Evolutionary conservation across 2,888 invertebrate genomes (phyloP).

Genomic region (Omphaloscelis lunosa): DNA sequence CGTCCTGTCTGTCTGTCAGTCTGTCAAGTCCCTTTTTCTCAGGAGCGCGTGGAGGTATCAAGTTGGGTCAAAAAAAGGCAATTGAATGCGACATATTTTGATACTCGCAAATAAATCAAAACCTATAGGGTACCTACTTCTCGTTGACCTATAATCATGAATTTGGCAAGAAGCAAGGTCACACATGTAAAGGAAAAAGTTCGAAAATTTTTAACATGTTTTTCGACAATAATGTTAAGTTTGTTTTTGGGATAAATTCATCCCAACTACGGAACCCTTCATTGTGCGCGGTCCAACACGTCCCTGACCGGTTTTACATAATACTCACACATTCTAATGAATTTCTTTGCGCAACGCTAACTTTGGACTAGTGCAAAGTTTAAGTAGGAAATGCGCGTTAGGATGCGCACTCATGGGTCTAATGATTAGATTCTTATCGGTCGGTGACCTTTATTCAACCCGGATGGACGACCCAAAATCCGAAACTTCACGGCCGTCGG

Average conservation of each 20-base stretch:
- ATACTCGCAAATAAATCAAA: background rate
- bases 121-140: background rate
- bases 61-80: too few species aligned
- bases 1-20: background rate
- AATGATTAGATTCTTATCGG: conserved; percentile 42
- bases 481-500: background rate
- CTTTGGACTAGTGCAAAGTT: conserved; percentile 6
- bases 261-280: background rate
- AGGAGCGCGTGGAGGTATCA: background rate
- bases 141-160: too few species aligned
- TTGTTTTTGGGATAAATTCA: background rate
- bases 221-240: background rate
- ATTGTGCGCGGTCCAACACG: background rate
- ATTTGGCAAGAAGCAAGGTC: background rate
- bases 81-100: background rate
- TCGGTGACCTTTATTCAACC: conserved; percentile 10
- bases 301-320: background rate
- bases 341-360: conserved; percentile 1
- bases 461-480: conserved; percentile 8
- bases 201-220: background rate
- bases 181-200: background rate
- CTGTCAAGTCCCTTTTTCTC: background rate
- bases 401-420: conserved; percentile 9
- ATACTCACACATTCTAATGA: background rate
- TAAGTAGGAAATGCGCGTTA: background rate